A percentile compares a stretch with the other conserved stretches of the same genome.
Evolutionary conservation across 1,140 invertebrate genomes (phyloP).

Genomic region (Octopus sinensis): DNA sequence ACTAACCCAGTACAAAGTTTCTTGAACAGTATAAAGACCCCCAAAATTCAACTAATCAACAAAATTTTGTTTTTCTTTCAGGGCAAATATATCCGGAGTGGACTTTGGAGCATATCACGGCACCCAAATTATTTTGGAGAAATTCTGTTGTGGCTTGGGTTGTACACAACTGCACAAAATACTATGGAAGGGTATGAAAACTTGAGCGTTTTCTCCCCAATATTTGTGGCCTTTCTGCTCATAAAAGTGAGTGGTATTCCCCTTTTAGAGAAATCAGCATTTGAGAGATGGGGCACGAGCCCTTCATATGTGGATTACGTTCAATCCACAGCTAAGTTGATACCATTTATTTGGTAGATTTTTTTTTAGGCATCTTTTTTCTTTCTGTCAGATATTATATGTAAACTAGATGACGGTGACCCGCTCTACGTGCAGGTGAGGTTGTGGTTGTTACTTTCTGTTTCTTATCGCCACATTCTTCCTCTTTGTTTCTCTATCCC

Average conservation of each 20-base stretch:
- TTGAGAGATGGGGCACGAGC: conserved; percentile 46
- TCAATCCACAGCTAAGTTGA: conserved; percentile 45
- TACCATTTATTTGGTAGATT: conserved; percentile 49
- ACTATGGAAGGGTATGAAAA: conserved; percentile 45
- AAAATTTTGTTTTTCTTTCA: conserved; percentile 25
- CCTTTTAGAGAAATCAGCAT: conserved; percentile 43
- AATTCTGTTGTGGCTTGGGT: conserved; percentile 88
- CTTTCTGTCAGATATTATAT: too few relatives aligned
- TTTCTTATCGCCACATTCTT: too few relatives aligned
- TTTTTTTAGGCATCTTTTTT: neutral
- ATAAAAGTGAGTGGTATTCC: conserved; percentile 53
- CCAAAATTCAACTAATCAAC: too few relatives aligned
- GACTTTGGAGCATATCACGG: conserved; percentile 82
- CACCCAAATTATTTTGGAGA: conserved; percentile 96
- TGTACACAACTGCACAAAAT: conserved; percentile 66
- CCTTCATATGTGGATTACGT: conserved; percentile 48
- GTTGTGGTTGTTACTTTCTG: too few relatives aligned
- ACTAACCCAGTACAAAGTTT: too few relatives aligned
- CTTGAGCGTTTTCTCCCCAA: conserved; percentile 48
- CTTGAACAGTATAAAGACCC: too few relatives aligned
- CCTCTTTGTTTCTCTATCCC: too few relatives aligned
- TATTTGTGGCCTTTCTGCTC: conserved; percentile 48
- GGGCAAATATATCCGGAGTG: conserved; percentile 53
- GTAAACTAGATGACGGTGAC: too few relatives aligned
- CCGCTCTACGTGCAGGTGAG: too few relatives aligned